Base-by-base conservation (phyloP, 2,113 vertebrate species). In the Equus przewalskii region DNA sequence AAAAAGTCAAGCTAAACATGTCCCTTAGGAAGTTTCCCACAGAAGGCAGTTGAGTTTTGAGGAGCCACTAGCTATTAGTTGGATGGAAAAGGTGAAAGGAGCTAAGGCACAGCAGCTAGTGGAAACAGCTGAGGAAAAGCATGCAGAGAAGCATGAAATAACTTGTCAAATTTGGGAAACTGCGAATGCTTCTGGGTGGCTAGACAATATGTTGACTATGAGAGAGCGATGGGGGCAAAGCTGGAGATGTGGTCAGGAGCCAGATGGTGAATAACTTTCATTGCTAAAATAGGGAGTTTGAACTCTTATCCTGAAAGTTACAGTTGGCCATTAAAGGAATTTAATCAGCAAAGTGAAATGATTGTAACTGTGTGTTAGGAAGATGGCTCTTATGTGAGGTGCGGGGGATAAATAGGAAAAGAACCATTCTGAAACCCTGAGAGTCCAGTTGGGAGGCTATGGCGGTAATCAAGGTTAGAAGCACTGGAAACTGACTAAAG, bases 131-230 rank as follows among this genome's bases (percentile, higher is more conserved):
- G n/a, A 94, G 60, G 33, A 19, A 72, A 92, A 78, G 73, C 75
- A 76, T 51, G 24, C 56, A 62, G 26, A 90, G 41, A 86, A 18
- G 26, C 73, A 82, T 75, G 84, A 90, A 72, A 86, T 78, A 70
- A 70, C n/a, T 22, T 82, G 89, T 65, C 89, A 76, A 51, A 78
- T 82, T 16, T 78, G 26, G 49, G 75, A 92, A 97, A 81, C 54
- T 72, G 14, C 26, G 87, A 62, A 90, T 94, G n/a, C 46, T 46
- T 73, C 85, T 21, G 26, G 54, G 87, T 73, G 69, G 83, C 30
- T 78, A 73, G 62, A 58, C 62, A 81, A 15, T 78, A 33, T 1
- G 14, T 60, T 65, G 41, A 86, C 46, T 90, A 6, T 62, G 92
- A 46, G 65, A 60, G 13, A 60, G 67, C 26, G 54, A 82, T 30